Base-by-base conservation (phyloP, 1,140 invertebrate genomes). In the Teleogryllus occipitalis region DNA sequence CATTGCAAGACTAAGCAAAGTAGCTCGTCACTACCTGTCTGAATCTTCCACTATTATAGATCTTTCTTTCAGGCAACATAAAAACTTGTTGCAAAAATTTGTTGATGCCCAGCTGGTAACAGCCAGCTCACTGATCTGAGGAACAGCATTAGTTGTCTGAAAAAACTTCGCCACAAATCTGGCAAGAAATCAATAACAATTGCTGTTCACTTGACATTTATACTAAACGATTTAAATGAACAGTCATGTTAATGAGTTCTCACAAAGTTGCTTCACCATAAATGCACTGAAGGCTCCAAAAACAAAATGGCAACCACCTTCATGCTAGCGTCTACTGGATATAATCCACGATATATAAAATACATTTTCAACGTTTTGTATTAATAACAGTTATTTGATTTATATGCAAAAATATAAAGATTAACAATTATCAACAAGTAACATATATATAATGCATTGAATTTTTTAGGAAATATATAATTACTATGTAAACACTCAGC, bases 361-460 rank as follows among this genome's bases (percentile, higher is more conserved):
- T 65, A 65, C 27, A 39, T 10, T 65, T 65, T 65, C 54, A 65
- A 65, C 54, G 54, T 18, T 65, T 65, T 65, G 54, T 65, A 65
- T 65, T 65, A 65, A 65, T 18, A 65, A 65, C 54, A 65, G 18
- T 39, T 39, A 39, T 39, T 65, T 18, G 54, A 65, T 65, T 65
- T 18, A 65, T 65, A 65, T 65, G 54, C 54, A 65, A 65, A 65
- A 65, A 65, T 65, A 65, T 65, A 65, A 65, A 65, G 54, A 65
- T 65, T 18, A 65, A 65, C 54, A 65, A 65, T 18, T 10, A 18
- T 65, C 54, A 65, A 65, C 54, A 65, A 65, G 10, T 65, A 65
- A 65, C 54, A 18, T 65, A 65, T 65, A 65, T 65, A 65, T 65
- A 65, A 65, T 65, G 54, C 10, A 65, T 65, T 10, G 54, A 10